Evolutionary conservation across 2,797 vertebrate genomes (phyloP), one percentile per base, ranked within the genome.

Genomic region (Rhodeus uyekii): DNA sequence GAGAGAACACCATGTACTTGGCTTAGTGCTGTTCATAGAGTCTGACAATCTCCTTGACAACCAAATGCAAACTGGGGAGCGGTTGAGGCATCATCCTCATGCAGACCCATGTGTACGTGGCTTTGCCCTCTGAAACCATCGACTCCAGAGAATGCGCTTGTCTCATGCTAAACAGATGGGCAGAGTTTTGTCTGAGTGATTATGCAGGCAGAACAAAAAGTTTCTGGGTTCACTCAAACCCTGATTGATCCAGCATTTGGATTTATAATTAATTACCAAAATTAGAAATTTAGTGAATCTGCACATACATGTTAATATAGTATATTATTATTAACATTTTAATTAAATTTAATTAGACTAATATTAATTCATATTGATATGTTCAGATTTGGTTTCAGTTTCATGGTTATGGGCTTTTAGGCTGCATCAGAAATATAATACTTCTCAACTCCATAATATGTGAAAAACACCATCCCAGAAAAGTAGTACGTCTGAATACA

Each of bases 1-100:
- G 6, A 72, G 32, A 48, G 68, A 78, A 82, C 75, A 50, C 32
- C 18, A 61, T 84, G 83, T 84, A 34, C 80, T 82, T 68, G 78
- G 42, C 67, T 71, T 63, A 81, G 50, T 60, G 42, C 34, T 82
- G 75, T 76, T 86, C 67, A 39, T 75, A 64, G 69, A 36, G 71
- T 76, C 85, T 53, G 34, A n/a, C 84, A 36, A 86, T 90, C 86
- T 89, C 89, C 87, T 71, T 85, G 89, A 91, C 89, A 87, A 88
- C 88, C 74, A 60, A 50, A 71, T 78, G 76, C 85, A 65, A 63
- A 82, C 82, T 83, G 75, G 86, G 82, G 72, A 81, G 67, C 39
- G 55, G 74, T 44, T 44, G 53, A 79, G 76, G 76, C 58, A 79
- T 78, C 82, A 63, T 78, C 68, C 76, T 83, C 75, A 55, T 72